Evolutionary conservation across 2,888 invertebrate genomes (phyloP), one percentile per base, ranked within the genome.

Genomic region (Parthenolecanium corni): DNA sequence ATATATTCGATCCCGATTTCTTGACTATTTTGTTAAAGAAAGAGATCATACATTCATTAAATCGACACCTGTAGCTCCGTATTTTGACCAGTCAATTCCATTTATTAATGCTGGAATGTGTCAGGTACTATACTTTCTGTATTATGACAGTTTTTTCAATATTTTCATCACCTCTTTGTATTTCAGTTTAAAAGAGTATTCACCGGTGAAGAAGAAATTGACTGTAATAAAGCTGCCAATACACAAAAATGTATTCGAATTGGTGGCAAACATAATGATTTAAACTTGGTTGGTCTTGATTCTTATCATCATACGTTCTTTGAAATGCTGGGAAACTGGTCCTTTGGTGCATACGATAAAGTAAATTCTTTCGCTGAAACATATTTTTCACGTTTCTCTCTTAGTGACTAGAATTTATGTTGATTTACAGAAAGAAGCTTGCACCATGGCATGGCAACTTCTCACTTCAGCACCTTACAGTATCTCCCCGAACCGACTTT

Each of bases 301-400:
- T 83, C 88, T 3, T 86, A 86, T 71, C 96, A 97, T 76, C 96
- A 96, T 71, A 96, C 96, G 0, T 96, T 96, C 76, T 97, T 97
- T 76, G 96, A 97, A 76, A 97, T 97, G 97, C 79, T 97, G 0
- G 97, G 96, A 20, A 94, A 87, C 73, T 97, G 96, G 96, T 95
- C 95, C 0, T 97, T 97, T 77, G 89, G 87, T 23, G 86, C 90
- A 75, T 97, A 95, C 76, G 90, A 89, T 71, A 96, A 95, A 81
- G 93, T 86, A 74, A 52, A 24, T 67, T n/a, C 18, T 18, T 42
- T 18, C n/a, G 5, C 18, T 16, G 4, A n/a, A n/a, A n/a, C 14
- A n/a, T n/a, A n/a, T n/a, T n/a, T n/a, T 14, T 14, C 3, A 44
- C n/a, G 14, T 44, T 18, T 53, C n/a, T n/a, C 4, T 53, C 21